These are phyloP conservation scores for Artemia sp. DNA, from an alignment of 2,888 invertebrate genomes.

Conservation along the genomic window DNA sequence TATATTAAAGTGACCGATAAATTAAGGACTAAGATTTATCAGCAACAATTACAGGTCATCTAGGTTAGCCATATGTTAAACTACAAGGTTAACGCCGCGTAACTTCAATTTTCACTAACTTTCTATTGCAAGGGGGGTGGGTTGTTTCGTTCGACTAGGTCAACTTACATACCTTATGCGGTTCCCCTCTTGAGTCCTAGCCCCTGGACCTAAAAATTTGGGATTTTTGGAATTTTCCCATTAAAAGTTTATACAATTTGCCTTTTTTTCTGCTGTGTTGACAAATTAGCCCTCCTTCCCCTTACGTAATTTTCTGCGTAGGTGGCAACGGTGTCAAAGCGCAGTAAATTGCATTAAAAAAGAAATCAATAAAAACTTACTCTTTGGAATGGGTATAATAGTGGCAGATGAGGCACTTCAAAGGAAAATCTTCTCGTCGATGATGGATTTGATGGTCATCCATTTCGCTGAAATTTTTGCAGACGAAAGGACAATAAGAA, in stretches of 20 bases:
- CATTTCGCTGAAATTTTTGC: conserved; percentile 41
- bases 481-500: conserved; percentile 52
- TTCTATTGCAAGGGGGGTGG: too few relatives aligned
- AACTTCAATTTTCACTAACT: too few relatives aligned
- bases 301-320: too few relatives aligned
- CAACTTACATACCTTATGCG: too few relatives aligned
- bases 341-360: conserved; percentile 24
- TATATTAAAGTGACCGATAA: too few relatives aligned
- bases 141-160: too few relatives aligned
- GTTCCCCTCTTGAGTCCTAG: background rate
- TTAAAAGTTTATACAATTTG: background rate
- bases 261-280: background rate
- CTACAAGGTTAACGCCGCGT: too few relatives aligned
- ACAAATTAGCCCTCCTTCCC: too few relatives aligned
- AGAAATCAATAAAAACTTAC: conserved; percentile 32
- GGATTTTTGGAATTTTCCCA: background rate
- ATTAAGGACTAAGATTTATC: too few relatives aligned
- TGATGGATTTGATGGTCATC: conserved; percentile 51
- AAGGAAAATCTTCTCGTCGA: conserved; percentile 40
- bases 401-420: conserved; percentile 62
- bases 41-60: too few relatives aligned
- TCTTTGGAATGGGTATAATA: conserved; percentile 54
- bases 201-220: background rate
- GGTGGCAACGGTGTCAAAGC: too few relatives aligned
- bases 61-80: too few relatives aligned